phyloP scores from a whole-genome alignment of 2,888 invertebrate genomes.

The Drosophila ezoana region DNA sequence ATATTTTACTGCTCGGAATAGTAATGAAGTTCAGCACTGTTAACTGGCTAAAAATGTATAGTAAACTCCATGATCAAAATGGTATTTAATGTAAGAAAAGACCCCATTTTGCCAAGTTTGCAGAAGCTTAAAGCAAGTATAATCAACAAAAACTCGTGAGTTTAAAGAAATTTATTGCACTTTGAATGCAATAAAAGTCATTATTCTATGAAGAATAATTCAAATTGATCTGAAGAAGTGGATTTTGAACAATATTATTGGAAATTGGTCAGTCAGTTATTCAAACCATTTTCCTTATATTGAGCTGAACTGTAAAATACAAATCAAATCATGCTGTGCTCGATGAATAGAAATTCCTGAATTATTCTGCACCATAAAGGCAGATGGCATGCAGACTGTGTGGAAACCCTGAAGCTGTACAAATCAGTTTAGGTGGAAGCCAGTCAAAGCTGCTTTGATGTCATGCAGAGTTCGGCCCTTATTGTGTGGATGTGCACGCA shows the following conservation, averaged over 20 bases:
- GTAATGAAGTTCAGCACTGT: too few species aligned
- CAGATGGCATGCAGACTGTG: constrained; percentile 2
- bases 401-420: constrained; percentile 10
- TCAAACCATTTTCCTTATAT: not conserved
- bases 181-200: too few species aligned
- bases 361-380: not conserved
- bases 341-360: constrained; percentile 17
- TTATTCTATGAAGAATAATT: not conserved
- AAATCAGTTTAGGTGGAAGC: constrained; percentile 18
- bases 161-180: too few species aligned
- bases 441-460: constrained; percentile 26
- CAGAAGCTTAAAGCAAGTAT: too few species aligned
- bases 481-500: not conserved
- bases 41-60: too few species aligned
- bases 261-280: constrained; percentile 4
- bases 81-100: too few species aligned
- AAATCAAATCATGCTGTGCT: not conserved
- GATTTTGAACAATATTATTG: not conserved
- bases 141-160: too few species aligned
- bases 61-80: too few species aligned
- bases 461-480: constrained; percentile 10
- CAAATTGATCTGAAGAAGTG: not conserved
- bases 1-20: too few species aligned
- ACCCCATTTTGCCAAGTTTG: too few species aligned
- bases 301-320: not conserved